phyloP scores from a whole-genome alignment of 2,888 invertebrate genomes.

The Drosophila dives region DNA sequence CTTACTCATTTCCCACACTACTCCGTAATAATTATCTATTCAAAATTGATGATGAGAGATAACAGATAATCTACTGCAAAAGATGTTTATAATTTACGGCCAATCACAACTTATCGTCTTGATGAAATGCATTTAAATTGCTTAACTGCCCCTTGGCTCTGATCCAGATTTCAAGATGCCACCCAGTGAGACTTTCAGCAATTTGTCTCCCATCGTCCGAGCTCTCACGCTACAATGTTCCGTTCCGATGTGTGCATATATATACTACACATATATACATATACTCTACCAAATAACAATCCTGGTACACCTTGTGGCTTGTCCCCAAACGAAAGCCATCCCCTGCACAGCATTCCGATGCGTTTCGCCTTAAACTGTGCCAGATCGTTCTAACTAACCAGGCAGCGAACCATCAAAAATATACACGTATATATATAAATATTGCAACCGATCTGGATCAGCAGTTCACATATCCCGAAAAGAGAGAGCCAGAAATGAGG shows the following conservation, averaged over 20 bases:
- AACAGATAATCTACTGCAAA: neutral
- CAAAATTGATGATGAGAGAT: neutral
- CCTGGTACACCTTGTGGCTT: slow-evolving; percentile 16
- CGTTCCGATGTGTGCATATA: slow-evolving; percentile 11
- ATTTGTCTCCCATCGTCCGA: slow-evolving; percentile 12
- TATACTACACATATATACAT: neutral
- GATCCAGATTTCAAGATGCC: slow-evolving; percentile 11
- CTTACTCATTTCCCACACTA: neutral
- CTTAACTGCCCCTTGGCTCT: neutral
- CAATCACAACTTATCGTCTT: neutral
- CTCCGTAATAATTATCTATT: neutral
- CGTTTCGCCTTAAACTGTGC: slow-evolving; percentile 65
- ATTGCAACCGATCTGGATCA: slow-evolving; percentile 75
- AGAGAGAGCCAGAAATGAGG: slow-evolving; percentile 6
- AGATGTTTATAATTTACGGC: neutral
- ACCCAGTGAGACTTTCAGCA: slow-evolving; percentile 30
- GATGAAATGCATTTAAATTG: slow-evolving; percentile 5
- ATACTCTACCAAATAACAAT: slow-evolving; percentile 31
- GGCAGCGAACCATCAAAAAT: slow-evolving; percentile 10
- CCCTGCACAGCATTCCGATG: slow-evolving; percentile 58
- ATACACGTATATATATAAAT: slow-evolving; percentile 14
- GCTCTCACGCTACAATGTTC: slow-evolving; percentile 42
- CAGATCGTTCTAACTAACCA: slow-evolving; percentile 34
- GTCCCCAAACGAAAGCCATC: slow-evolving; percentile 31
- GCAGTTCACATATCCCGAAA: slow-evolving; percentile 37